Conservation (phyloP, 2,113 vertebrate species). For the Boulengeromyrus knoepffleri region DNA sequence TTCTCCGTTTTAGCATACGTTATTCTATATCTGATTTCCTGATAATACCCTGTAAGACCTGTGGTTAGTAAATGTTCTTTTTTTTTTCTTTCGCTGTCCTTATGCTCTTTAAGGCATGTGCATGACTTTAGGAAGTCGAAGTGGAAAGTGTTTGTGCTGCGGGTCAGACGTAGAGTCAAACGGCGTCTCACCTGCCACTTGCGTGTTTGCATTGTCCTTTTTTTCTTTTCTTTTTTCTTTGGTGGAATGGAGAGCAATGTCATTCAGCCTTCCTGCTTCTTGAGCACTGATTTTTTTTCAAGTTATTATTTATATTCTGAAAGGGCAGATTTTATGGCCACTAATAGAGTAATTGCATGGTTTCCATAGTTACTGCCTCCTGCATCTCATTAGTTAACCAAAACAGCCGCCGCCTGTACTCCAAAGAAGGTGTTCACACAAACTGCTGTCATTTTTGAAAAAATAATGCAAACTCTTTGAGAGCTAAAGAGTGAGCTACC, state of each 20-base stretch:
- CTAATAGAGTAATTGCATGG: not conserved
- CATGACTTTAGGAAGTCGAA: slow-evolving; percentile 37
- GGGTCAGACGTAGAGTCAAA: slow-evolving; percentile 28
- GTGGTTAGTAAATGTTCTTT: not conserved
- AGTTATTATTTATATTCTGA: slow-evolving; percentile 9
- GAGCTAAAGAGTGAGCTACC: not conserved
- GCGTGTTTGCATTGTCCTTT: slow-evolving; percentile 46
- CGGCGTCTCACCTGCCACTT: slow-evolving; percentile 33
- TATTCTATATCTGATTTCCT: not conserved
- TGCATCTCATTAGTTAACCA: not conserved
- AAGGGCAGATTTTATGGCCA: not conserved
- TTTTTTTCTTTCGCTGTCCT: not conserved
- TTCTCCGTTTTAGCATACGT: not conserved
- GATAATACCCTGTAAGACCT: not conserved
- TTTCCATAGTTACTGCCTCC: not conserved
- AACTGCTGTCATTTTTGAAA: not conserved
- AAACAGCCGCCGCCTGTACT: not conserved
- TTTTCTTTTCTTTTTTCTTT: slow-evolving; percentile 44
- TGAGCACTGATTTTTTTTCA: slow-evolving; percentile 20
- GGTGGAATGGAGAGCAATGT: slow-evolving; percentile 35
- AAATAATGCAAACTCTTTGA: not conserved
- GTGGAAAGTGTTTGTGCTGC: slow-evolving; percentile 48
- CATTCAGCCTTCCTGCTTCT: slow-evolving; percentile 39
- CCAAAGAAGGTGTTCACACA: not conserved
- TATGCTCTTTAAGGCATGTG: not conserved